Evolutionary conservation across 2,888 invertebrate genomes (phyloP), one percentile per base, ranked within the genome.

Genomic region (Poecilobothrus nobilitatus): DNA sequence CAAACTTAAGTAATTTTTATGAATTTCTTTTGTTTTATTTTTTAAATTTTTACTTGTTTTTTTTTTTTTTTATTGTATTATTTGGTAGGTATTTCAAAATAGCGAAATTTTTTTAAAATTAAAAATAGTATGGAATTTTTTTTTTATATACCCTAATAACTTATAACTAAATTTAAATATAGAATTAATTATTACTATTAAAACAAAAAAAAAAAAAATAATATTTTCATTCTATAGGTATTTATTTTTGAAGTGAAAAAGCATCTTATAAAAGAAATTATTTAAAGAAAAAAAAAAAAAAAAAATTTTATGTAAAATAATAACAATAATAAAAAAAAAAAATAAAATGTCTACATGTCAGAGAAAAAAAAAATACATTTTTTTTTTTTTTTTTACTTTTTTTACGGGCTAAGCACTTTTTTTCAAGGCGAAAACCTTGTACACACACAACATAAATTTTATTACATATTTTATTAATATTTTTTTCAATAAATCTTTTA

Each of bases 361-460:
- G 18, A 53, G 18, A 53, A 41, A 53, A 18, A 53, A 18, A 53
- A 2, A 37, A 37, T 5, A 37, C 9, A 37, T 8, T 7, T 8
- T 37, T 37, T 27, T 27, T 41, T 41, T 53, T 53, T 15, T 53
- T 53, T 18, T 53, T 18, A 53, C 53, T 18, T 53, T 53, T 53
- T 53, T 15, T 53, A 53, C 15, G 53, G 53, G 53, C 53, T n/a
- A 12, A 53, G 53, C 53, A 53, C 53, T 53, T 53, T 53, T 53
- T 53, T 53, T 53, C 53, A 53, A 53, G 53, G 53, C 53, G 53
- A 53, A 53, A 53, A 53, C 53, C 53, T 53, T 53, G 53, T 53
- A 53, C 53, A 53, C 18, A 53, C 53, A 53, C 53, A 53, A 53
- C 53, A 53, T 53, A 53, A 53, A 53, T 53, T 6, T 41, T 41